These are phyloP conservation scores for Periophthalmus magnuspinnatus DNA, from an alignment of 2,797 vertebrate genomes.

Conservation along the genomic window DNA sequence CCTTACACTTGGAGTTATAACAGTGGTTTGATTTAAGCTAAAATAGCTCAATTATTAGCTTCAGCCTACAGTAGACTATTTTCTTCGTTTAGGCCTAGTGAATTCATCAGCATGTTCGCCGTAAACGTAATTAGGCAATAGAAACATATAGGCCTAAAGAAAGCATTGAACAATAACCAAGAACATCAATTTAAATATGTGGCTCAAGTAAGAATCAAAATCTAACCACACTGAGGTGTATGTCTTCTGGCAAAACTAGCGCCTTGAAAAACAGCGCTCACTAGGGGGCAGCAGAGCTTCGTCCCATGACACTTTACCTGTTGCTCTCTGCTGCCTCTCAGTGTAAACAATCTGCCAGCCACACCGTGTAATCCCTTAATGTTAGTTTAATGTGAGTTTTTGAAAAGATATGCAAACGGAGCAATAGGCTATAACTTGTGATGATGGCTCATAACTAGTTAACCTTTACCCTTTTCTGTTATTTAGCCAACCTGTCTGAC, in stretches of 20 bases:
- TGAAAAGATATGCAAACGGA: background rate
- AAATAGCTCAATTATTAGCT: background rate
- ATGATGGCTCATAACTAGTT: too few species aligned
- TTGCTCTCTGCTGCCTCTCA: background rate
- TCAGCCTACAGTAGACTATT: background rate
- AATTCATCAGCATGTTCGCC: background rate
- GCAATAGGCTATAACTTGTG: too few species aligned
- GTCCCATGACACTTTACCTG: background rate
- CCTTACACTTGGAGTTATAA: too few species aligned
- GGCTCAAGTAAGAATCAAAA: background rate
- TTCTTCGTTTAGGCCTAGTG: background rate
- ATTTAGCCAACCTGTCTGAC: too few species aligned
- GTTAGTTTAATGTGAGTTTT: background rate
- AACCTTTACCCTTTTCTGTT: too few species aligned
- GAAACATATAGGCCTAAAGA: background rate
- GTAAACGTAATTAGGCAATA: too few species aligned
- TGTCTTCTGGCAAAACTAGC: background rate
- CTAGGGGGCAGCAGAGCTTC: conserved; percentile 22
- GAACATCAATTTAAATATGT: background rate
- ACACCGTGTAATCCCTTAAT: background rate
- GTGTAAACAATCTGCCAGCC: background rate
- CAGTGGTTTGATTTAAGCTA: background rate
- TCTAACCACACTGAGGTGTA: background rate
- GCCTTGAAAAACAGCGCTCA: background rate
- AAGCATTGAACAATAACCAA: background rate